Percentiles rank a stretch among this genome's conserved stretches.
Evolutionary conservation across 2,113 vertebrate genomes (phyloP).

Genomic region (Electrona antarctica): DNA sequence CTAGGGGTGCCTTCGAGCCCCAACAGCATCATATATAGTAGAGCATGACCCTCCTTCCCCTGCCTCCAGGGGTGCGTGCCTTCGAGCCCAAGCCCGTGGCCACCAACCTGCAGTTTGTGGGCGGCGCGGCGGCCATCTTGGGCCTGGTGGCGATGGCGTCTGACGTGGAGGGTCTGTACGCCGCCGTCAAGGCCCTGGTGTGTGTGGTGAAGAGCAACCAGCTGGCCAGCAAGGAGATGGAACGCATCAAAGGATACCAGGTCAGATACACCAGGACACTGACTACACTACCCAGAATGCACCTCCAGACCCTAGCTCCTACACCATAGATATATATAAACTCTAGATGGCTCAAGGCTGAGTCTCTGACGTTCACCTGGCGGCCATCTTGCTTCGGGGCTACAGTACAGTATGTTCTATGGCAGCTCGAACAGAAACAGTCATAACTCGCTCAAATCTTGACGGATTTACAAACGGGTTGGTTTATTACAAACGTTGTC

Average conservation of each 20-base stretch:
- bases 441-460: too few relatives aligned
- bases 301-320: too few relatives aligned
- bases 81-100: conserved; percentile 96
- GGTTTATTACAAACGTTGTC: too few relatives aligned
- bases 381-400: too few relatives aligned
- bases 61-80: conserved; percentile 87
- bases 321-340: too few relatives aligned
- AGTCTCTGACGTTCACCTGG: too few relatives aligned
- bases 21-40: too few relatives aligned
- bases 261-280: conserved; percentile 60
- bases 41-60: neutral
- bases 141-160: conserved; percentile 98
- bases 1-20: too few relatives aligned
- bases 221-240: conserved; percentile 98
- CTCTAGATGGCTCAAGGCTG: too few relatives aligned
- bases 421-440: too few relatives aligned
- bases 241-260: conserved; percentile 98
- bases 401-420: too few relatives aligned
- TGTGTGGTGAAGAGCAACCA: conserved; percentile 98
- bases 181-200: conserved; percentile 96
- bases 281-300: conserved; percentile 11
- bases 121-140: conserved; percentile 95
- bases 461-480: too few relatives aligned
- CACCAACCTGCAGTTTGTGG: conserved; percentile 94
- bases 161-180: conserved; percentile 96